Conservation (phyloP, 2,888 invertebrate genomes). For the Cylloceria caligata region DNA sequence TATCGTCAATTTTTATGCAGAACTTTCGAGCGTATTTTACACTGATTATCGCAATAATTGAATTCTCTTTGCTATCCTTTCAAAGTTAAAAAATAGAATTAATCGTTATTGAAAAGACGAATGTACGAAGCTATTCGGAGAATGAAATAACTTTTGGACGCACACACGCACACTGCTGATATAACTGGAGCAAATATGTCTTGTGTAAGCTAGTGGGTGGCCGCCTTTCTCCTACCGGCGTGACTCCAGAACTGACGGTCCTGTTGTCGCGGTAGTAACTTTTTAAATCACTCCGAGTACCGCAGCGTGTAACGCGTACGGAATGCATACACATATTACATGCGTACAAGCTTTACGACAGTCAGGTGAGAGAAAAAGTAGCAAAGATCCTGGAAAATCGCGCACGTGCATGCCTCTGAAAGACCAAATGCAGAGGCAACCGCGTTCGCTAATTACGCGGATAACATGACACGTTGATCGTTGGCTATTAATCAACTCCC, state of each 20-base stretch:
- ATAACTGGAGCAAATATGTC: constrained; percentile 79
- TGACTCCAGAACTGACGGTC: constrained; percentile 40
- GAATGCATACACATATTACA: constrained; percentile 21
- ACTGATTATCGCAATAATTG: too few species aligned
- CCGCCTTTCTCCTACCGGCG: constrained; percentile 78
- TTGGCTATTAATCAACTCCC: constrained; percentile 45
- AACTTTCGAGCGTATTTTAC: too few species aligned
- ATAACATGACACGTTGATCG: constrained; percentile 48
- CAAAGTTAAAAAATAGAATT: too few species aligned
- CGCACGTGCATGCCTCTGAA: constrained; percentile 12
- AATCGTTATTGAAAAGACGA: not conserved
- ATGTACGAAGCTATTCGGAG: constrained; percentile 23
- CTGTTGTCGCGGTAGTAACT: constrained; percentile 49
- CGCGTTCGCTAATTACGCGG: constrained; percentile 43
- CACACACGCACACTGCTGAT: constrained; percentile 53
- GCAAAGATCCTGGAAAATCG: constrained; percentile 38
- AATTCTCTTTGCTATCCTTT: too few species aligned
- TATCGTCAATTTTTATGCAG: too few species aligned
- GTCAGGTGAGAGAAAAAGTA: constrained; percentile 28
- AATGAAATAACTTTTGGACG: constrained; percentile 71
- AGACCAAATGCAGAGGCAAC: constrained; percentile 52
- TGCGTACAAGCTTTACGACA: constrained; percentile 26
- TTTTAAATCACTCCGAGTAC: constrained; percentile 58
- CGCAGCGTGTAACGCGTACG: constrained; percentile 27
- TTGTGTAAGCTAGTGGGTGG: constrained; percentile 82